Evolutionary conservation across 2,113 vertebrate species (phyloP), one percentile per base, ranked within the genome.

Genomic region (Cardinalis cardinalis): DNA sequence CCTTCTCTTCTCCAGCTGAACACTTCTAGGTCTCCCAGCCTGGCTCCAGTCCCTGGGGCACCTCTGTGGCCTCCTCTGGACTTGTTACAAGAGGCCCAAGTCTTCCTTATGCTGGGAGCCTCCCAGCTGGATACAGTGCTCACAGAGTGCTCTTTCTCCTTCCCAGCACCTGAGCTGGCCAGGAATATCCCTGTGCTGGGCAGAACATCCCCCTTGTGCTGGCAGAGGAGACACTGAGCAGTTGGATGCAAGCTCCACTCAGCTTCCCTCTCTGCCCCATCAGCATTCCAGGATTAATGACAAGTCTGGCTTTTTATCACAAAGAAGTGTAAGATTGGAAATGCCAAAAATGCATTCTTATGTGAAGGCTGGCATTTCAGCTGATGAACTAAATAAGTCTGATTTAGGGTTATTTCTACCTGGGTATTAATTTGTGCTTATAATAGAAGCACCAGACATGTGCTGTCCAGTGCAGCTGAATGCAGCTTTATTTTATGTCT

Each of bases 351-450:
- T 82, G 49, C 72, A 44, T 83, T 94, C 56, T 84, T 69, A 56
- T 91, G 93, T 84, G 95, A 94, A 94, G 90, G 91, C 90, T 96
- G 97, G 92, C 91, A 91, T 96, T 97, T 97, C 86, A 82, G 92
- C 90, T 94, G 95, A 96, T 84, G 95, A 95, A 64, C 94, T 96
- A 95, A 97, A 92, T 90, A 95, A 94, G 95, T 92, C 92, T 96
- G 90, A 96, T 97, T 93, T 97, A 71, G 84, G 77, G 94, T 96
- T 96, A 95, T 96, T 97, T 95, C 92, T 91, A 96, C 95, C 94
- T 95, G 97, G 86, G 95, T 96, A 95, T 97, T 97, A 97, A 95
- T 96, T 96, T 95, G 84, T 89, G 85, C 94, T 92, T 89, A 88
- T 76, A 97, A 97, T 79, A 91, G 88, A 94, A 85, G 84, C 69